These are phyloP conservation scores for Petrolisthes cinctipes DNA, from an alignment of 2,888 invertebrate species.

Conservation along the genomic window DNA sequence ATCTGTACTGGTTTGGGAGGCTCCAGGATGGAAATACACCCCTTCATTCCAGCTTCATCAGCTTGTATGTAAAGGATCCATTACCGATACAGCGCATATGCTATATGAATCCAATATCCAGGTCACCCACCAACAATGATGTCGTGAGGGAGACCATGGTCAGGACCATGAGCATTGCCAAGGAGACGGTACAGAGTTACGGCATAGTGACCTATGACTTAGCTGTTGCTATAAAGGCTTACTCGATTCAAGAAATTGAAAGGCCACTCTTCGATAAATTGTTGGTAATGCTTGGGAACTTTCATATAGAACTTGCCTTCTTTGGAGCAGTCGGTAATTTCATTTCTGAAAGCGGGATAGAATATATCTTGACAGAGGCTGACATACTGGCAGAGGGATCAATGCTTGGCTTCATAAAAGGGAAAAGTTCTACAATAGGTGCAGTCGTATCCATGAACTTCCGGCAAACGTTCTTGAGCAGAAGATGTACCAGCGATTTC, in stretches of 20 bases:
- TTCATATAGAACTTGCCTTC: constrained; percentile 21
- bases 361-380: constrained; percentile 19
- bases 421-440: constrained; percentile 25
- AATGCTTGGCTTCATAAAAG: constrained; percentile 24
- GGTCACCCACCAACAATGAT: too few species aligned
- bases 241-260: constrained; percentile 32
- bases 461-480: background rate
- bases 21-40: too few species aligned
- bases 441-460: constrained; percentile 22
- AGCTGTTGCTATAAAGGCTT: constrained; percentile 39
- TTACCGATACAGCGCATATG: too few species aligned
- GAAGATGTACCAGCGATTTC: constrained; percentile 15
- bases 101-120: too few species aligned
- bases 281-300: constrained; percentile 28
- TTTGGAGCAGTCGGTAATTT: too few species aligned
- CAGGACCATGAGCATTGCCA: too few species aligned
- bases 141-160: too few species aligned
- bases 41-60: too few species aligned
- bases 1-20: too few species aligned
- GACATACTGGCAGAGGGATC: constrained; percentile 24
- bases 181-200: constrained; percentile 15
- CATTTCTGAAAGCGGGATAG: background rate
- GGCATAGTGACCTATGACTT: constrained; percentile 20
- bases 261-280: constrained; percentile 16
- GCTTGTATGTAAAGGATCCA: too few species aligned